phyloP scores from a whole-genome alignment of 2,888 invertebrate species.

The Cremastinae sp. region DNA sequence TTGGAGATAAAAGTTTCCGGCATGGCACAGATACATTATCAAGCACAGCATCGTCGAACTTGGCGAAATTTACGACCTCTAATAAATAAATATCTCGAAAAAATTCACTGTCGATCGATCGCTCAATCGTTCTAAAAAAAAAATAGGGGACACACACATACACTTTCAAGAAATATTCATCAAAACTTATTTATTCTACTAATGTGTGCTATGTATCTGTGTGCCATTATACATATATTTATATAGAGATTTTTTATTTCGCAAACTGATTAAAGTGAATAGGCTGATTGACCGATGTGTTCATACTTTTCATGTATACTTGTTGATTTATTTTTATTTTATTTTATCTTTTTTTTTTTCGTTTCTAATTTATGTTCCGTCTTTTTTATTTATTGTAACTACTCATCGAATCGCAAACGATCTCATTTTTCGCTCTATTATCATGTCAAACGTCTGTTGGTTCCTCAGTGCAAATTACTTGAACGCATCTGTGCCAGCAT shows the following conservation, averaged over 20 bases:
- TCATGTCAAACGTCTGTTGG: conserved; percentile 78
- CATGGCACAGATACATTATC: conserved; percentile 78
- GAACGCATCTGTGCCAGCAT: conserved; percentile 78
- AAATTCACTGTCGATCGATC: neutral
- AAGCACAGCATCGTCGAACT: conserved; percentile 70
- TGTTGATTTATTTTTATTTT: conserved; percentile 51
- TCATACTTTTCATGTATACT: conserved; percentile 45
- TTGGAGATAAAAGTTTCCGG: conserved; percentile 66
- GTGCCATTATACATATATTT: conserved; percentile 73
- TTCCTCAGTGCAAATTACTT: conserved; percentile 76
- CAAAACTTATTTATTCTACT: conserved; percentile 49
- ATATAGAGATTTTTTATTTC: conserved; percentile 57
- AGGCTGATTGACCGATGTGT: conserved; percentile 40
- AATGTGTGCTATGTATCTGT: conserved; percentile 77
- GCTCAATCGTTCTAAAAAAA: conserved; percentile 30
- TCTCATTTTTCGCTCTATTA: conserved; percentile 74
- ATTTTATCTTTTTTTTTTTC: conserved; percentile 48
- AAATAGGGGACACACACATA: conserved; percentile 68
- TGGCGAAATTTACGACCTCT: conserved; percentile 30
- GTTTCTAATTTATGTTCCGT: conserved; percentile 36
- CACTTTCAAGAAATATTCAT: conserved; percentile 39
- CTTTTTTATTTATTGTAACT: conserved; percentile 45
- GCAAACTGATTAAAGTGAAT: conserved; percentile 39
- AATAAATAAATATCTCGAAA: neutral
- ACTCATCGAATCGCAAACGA: conserved; percentile 58